These are phyloP conservation scores for Limnodromus scolopaceus DNA, from an alignment of 2,797 vertebrate genomes.

Conservation along the genomic window DNA sequence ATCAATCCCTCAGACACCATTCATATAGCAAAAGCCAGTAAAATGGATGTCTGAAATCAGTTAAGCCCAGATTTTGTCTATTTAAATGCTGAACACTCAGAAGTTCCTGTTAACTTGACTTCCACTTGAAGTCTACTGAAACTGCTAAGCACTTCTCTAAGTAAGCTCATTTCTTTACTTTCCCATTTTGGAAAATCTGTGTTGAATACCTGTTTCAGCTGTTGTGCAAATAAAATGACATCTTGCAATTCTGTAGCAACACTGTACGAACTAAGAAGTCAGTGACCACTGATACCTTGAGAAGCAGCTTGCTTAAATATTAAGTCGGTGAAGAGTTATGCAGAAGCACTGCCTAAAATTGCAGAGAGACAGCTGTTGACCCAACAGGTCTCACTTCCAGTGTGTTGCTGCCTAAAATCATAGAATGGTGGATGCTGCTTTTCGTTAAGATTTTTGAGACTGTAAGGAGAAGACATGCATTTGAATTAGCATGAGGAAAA, in stretches of 20 bases:
- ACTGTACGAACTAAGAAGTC: background rate
- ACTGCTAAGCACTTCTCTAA: background rate
- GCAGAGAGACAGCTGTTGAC: background rate
- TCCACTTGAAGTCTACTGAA: background rate
- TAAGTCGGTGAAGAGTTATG: background rate
- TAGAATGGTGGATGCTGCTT: background rate
- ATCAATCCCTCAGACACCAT: background rate
- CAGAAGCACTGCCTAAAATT: background rate
- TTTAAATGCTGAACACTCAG: background rate
- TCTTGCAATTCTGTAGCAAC: background rate
- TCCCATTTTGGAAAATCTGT: background rate
- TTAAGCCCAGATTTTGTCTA: background rate
- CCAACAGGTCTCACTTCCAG: background rate
- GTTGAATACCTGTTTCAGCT: background rate
- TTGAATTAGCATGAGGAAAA: slow-evolving; percentile 12
- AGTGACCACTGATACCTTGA: background rate
- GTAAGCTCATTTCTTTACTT: background rate
- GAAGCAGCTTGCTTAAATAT: background rate
- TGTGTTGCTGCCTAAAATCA: background rate
- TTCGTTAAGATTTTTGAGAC: background rate
- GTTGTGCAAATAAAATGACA: background rate
- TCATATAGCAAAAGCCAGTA: background rate
- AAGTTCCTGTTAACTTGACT: background rate
- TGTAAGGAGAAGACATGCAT: background rate
- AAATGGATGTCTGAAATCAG: background rate